Base-by-base conservation (phyloP, 1,140 invertebrate genomes). In the Neelides sp. region DNA sequence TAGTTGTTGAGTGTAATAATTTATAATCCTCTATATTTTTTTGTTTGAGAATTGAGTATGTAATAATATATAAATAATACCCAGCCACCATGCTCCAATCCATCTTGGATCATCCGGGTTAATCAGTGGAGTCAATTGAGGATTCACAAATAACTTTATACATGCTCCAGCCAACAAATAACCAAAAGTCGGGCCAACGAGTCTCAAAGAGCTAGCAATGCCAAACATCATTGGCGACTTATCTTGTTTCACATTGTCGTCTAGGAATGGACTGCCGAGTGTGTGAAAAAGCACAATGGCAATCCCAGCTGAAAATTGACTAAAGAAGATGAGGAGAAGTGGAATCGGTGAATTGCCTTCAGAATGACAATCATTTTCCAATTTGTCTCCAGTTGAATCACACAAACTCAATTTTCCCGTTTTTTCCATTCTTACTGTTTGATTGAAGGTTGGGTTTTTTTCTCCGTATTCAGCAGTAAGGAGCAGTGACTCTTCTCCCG, bases 1-100 rank as follows among this genome's bases (percentile, higher is more conserved):
- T n/a, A n/a, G n/a, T n/a, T n/a, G n/a, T n/a, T n/a, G n/a, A n/a
- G n/a, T n/a, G n/a, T n/a, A n/a, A n/a, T n/a, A n/a, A n/a, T n/a
- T n/a, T n/a, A n/a, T n/a, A n/a, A n/a, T n/a, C n/a, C n/a, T n/a
- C n/a, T n/a, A n/a, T n/a, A n/a, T n/a, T n/a, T n/a, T n/a, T n/a
- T n/a, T n/a, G n/a, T n/a, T n/a, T n/a, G n/a, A n/a, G n/a, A n/a
- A n/a, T n/a, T n/a, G n/a, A n/a, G n/a, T n/a, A n/a, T n/a, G n/a
- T n/a, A n/a, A n/a, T n/a, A 47, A 37, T 37, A 26, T 17, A 40
- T 48, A 24, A 30, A 13, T 30, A 54, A 59, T 59, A 66, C 66
- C 66, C 23, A 83, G 57, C 82, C 81, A 85, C 82, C 81, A 85
- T 10, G 81, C 81, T 1, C 82, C 82, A 17, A 83, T 62, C 81